Evolutionary conservation across 2,888 invertebrate species (phyloP).

Genomic region (Gymnocheta viridis): DNA sequence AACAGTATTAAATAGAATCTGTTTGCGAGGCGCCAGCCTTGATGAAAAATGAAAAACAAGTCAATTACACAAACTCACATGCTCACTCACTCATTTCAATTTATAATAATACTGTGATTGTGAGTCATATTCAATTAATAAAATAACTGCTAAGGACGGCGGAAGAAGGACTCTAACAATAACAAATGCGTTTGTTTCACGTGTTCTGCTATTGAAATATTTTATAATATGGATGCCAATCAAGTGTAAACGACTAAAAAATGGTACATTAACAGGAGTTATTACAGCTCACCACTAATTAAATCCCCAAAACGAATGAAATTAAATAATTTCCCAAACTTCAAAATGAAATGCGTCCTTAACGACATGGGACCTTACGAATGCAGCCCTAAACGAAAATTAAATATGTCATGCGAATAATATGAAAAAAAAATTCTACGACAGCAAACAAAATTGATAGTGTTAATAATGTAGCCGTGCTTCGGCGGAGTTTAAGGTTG

Average conservation of each 20-base stretch:
- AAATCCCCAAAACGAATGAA: no score
- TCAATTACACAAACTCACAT: background rate
- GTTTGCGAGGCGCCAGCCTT: conserved; percentile 54
- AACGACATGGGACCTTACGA: no score
- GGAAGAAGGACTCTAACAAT: background rate
- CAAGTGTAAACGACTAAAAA: background rate
- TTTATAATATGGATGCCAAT: background rate
- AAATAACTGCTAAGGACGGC: conserved; percentile 14
- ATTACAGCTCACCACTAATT: no score
- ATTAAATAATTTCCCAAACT: no score
- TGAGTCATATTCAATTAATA: conserved; percentile 65
- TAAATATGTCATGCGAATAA: no score
- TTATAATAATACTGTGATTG: conserved; percentile 27
- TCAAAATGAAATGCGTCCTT: no score
- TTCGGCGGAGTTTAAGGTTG: no score
- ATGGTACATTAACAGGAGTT: background rate
- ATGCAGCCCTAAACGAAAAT: no score
- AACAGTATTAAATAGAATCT: conserved; percentile 13
- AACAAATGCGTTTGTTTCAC: conserved; percentile 30
- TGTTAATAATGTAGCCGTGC: no score
- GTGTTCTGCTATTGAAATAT: conserved; percentile 14
- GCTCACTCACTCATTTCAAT: background rate
- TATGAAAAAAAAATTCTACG: no score
- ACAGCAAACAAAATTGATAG: no score
- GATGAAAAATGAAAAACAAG: conserved; percentile 11